Percentiles rank a stretch among this genome's conserved stretches.
Conservation (phyloP, 2,888 invertebrate genomes). For the Rhorus exstirpatorius region DNA sequence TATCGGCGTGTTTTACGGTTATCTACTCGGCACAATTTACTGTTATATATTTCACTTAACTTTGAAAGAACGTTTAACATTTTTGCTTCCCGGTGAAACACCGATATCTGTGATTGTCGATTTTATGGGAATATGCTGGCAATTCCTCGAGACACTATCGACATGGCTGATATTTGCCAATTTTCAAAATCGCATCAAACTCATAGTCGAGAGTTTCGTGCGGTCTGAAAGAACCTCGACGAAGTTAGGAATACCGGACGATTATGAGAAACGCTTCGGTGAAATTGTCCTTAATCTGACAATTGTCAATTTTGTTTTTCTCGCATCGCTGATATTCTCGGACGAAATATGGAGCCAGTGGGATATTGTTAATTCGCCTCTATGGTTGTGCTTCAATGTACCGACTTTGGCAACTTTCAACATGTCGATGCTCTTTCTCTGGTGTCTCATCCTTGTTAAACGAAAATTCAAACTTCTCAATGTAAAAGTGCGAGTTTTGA, state of each 20-base stretch:
- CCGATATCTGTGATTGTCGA: neutral
- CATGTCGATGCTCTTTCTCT: too few species aligned
- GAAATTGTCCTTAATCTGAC: neutral
- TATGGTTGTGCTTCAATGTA: too few species aligned
- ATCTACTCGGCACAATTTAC: neutral
- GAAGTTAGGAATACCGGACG: slow-evolving; percentile 8
- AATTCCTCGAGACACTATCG: neutral
- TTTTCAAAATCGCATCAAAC: slow-evolving; percentile 22
- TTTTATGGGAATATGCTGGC: neutral
- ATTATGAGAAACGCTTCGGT: slow-evolving; percentile 10
- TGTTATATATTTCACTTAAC: neutral
- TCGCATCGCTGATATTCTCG: neutral
- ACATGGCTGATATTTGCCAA: neutral
- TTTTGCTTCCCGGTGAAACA: neutral
- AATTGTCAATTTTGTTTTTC: neutral
- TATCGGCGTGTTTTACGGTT: slow-evolving; percentile 3
- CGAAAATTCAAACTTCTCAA: too few species aligned
- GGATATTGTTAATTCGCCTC: too few species aligned
- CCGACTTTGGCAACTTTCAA: too few species aligned
- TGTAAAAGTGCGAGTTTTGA: too few species aligned
- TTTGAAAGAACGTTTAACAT: too few species aligned
- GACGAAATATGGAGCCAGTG: neutral
- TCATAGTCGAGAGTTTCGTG: slow-evolving; percentile 12
- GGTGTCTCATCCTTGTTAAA: too few species aligned
- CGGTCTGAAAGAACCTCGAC: neutral